A percentile compares a stretch with the other conserved stretches of the same genome.
Evolutionary conservation across 2,113 vertebrate genomes (phyloP).

Genomic region (Cervus canadensis): DNA sequence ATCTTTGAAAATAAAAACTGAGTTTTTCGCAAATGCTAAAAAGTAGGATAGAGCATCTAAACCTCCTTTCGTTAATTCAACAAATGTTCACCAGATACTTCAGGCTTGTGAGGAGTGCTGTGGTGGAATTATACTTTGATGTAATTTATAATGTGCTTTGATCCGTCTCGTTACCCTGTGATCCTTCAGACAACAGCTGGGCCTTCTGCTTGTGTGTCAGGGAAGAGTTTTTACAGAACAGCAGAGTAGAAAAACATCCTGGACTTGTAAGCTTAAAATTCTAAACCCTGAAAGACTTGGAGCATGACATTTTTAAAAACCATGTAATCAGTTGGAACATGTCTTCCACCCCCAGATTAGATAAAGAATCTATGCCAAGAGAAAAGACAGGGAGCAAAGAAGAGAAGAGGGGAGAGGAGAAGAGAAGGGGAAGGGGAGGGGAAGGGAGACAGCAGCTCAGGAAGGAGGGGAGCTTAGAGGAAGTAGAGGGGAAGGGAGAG

Average conservation of each 20-base stretch:
- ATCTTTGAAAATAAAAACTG: slow-evolving; percentile 33
- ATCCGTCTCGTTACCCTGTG: not conserved
- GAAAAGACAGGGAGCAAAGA: not conserved
- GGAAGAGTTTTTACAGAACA: not conserved
- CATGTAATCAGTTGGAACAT: not conserved
- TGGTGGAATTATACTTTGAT: not conserved
- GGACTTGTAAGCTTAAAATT: slow-evolving; percentile 19
- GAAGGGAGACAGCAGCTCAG: too few relatives aligned
- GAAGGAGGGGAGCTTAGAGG: too few relatives aligned
- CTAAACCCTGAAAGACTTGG: not conserved
- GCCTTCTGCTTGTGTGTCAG: slow-evolving; percentile 19
- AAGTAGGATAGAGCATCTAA: not conserved
- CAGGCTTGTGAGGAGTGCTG: not conserved
- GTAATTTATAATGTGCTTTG: not conserved
- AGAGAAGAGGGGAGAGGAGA: not conserved
- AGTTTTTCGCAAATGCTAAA: not conserved
- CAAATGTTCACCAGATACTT: not conserved
- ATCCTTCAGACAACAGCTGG: slow-evolving; percentile 28
- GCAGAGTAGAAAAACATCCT: not conserved
- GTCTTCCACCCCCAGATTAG: slow-evolving; percentile 16
- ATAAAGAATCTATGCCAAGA: not conserved
- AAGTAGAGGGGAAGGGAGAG: not conserved
- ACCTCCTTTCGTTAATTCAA: not conserved
- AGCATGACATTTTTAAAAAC: slow-evolving; percentile 5
- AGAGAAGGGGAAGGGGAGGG: not conserved